Evolutionary conservation across 1,140 invertebrate species (phyloP).

Genomic region (Ceratina australensis): DNA sequence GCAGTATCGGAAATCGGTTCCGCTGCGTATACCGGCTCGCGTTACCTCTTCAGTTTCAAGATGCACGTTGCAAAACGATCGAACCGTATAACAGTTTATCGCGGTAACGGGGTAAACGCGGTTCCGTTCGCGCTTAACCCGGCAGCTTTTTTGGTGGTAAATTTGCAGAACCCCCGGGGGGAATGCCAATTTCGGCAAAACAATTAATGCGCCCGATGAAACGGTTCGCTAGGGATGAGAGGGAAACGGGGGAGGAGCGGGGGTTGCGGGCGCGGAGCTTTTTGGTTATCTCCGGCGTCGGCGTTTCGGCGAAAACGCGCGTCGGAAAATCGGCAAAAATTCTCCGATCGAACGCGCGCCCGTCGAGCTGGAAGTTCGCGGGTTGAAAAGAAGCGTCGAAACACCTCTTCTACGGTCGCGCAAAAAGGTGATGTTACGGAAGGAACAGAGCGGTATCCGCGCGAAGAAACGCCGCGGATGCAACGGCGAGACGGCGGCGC

Average conservation of each 20-base stretch:
- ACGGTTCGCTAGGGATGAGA: neutral
- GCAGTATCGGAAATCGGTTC: no score
- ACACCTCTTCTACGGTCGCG: neutral
- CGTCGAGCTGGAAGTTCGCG: conserved; percentile 28
- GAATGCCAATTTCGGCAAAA: conserved; percentile 12
- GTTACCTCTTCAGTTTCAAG: no score
- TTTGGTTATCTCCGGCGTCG: neutral
- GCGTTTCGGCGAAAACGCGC: neutral
- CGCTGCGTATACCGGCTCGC: no score
- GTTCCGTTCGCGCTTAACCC: no score
- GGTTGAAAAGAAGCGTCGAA: conserved; percentile 25
- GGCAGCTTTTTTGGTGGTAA: neutral
- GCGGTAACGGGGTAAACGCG: no score
- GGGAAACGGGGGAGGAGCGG: neutral
- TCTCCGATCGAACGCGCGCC: conserved; percentile 16
- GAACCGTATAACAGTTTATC: neutral
- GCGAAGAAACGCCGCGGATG: conserved; percentile 33
- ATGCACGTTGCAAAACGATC: neutral
- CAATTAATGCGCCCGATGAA: neutral
- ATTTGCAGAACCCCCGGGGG: neutral
- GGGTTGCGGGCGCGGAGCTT: no score
- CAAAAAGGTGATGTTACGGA: conserved; percentile 32
- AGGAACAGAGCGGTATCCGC: neutral
- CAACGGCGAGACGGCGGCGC: conserved; percentile 1
- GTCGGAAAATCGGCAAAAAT: conserved; percentile 5